Evolutionary conservation across 2,888 invertebrate species (phyloP).

Genomic region (Leucoma salicis): DNA sequence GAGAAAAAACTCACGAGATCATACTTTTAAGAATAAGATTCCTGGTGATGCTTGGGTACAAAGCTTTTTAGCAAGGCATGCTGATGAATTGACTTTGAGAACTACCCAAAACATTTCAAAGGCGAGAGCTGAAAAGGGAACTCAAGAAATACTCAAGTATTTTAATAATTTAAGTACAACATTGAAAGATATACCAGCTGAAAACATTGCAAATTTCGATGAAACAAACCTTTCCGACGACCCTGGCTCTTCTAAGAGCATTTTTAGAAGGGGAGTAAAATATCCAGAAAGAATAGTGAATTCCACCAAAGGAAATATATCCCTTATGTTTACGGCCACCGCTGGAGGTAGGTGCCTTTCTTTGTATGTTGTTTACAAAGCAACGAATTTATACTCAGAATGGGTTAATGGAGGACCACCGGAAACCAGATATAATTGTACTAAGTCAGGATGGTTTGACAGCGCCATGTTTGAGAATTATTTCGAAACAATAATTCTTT

Average conservation of each 20-base stretch:
- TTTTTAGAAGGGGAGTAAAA: constrained; percentile 8
- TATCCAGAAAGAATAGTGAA: constrained; percentile 8
- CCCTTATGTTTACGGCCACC: constrained; percentile 6
- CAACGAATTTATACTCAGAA: neutral
- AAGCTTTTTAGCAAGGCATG: too few relatives aligned
- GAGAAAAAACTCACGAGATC: too few relatives aligned
- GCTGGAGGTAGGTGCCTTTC: constrained; percentile 1
- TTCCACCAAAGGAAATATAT: constrained; percentile 2
- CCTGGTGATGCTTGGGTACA: too few relatives aligned
- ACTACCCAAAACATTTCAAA: too few relatives aligned
- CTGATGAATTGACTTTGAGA: too few relatives aligned
- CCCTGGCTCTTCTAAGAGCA: constrained; percentile 1
- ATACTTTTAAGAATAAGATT: too few relatives aligned
- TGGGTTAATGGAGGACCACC: neutral
- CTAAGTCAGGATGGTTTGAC: neutral
- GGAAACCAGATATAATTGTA: neutral
- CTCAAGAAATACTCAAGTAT: too few relatives aligned
- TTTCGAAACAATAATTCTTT: neutral
- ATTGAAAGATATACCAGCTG: too few relatives aligned
- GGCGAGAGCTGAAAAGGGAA: too few relatives aligned
- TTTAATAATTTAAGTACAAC: too few relatives aligned
- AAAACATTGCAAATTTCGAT: too few relatives aligned
- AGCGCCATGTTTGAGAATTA: neutral
- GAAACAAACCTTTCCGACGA: constrained; percentile 1
- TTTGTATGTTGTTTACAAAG: neutral